These are phyloP conservation scores for Gymnothorax reevesii DNA, from an alignment of 2,797 vertebrate species.

Conservation along the genomic window DNA sequence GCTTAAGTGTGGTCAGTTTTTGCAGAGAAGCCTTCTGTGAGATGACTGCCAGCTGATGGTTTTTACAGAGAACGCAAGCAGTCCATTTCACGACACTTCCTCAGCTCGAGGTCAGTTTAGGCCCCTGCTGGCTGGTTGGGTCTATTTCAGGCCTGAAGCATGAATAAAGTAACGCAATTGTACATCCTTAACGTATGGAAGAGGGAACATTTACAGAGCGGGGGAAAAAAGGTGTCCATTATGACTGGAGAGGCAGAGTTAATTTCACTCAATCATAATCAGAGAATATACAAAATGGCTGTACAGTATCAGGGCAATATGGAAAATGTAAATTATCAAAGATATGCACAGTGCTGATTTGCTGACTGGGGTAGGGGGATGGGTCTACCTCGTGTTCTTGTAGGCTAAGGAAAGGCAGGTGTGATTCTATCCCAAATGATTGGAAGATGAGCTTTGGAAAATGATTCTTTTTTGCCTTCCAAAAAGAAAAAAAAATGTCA, in stretches of 20 bases:
- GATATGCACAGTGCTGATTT: conserved; percentile 29
- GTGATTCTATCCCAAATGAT: neutral
- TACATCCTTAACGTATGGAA: neutral
- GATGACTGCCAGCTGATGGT: neutral
- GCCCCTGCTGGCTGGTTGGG: neutral
- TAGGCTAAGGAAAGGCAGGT: neutral
- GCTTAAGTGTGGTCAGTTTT: neutral
- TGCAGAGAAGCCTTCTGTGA: neutral
- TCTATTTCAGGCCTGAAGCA: neutral
- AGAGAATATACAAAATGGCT: conserved; percentile 17
- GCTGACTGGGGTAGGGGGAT: neutral
- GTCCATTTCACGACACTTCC: neutral
- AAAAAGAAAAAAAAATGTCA: neutral
- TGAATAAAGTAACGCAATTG: neutral
- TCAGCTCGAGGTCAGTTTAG: too few relatives aligned
- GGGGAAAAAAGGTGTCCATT: neutral
- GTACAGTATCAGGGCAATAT: neutral
- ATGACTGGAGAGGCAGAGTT: neutral
- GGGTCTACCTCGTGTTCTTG: neutral
- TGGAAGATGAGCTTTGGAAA: neutral
- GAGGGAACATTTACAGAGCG: too few relatives aligned
- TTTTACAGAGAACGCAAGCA: neutral
- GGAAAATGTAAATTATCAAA: neutral
- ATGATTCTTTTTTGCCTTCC: neutral
- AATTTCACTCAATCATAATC: neutral